Base-by-base conservation (phyloP, 2,797 vertebrate species). In the Micrastur ruficollis region DNA sequence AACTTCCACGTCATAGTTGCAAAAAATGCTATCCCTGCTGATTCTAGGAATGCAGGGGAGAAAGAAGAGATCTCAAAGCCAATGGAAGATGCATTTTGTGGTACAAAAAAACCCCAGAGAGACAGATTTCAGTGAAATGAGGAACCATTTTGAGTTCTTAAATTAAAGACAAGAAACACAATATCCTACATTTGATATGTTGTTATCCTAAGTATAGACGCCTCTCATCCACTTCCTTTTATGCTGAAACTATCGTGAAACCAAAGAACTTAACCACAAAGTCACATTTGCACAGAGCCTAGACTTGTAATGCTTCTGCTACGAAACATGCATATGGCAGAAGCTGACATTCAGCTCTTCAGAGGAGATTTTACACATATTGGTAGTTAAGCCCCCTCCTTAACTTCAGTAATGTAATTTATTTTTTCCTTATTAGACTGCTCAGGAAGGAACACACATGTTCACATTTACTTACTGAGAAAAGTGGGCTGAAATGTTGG, bases 101-200 rank as follows among this genome's bases (percentile, higher is more conserved):
- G 47, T 65, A 61, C 29, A 71, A 91, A 71, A 92, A 73, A 47
- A 3, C 0, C 3, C 3, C 15, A 8, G 5, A 67, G 22, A 36
- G 20, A n/a, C 4, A 81, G 58, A 36, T 81, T 95, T 95, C 40
- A 70, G 32, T 65, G 52, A 94, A 92, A 92, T 14, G 13, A 49
- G 32, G 56, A 73, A 80, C 47, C 12, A 27, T 93, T 94, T 65
- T 65, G 40, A 89, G 67, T 84, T 87, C 65, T 82, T 90, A 73
- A 90, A 86, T 91, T 92, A 74, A 90, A 92, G 40, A 38, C 26
- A 53, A 92, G 92, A 82, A 96, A 87, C 34, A 61, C 32, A 67
- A 89, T 93, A 92, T 36, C 18, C 25, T 40, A 27, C n/a, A 83
- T 86, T 94, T 87, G 66, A 78, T 83, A 53, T 16, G 29, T 82